Percentiles rank a stretch among this genome's conserved stretches.
These are phyloP conservation scores for Semnornis frantzii DNA, from an alignment of 2,113 vertebrate genomes.

Conservation along the genomic window DNA sequence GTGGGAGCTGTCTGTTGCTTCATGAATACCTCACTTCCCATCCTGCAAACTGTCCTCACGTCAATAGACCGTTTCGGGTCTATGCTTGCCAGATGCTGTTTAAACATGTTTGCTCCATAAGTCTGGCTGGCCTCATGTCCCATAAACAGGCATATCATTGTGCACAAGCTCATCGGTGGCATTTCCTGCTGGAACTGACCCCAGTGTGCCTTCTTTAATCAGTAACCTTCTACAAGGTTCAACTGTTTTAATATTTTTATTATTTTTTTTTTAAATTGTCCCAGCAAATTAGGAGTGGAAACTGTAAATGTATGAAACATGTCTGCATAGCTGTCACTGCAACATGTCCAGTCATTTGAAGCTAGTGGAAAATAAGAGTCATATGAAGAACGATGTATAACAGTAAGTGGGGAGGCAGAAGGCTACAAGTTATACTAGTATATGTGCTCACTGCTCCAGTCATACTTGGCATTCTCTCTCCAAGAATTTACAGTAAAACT, in stretches of 20 bases:
- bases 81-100: background rate
- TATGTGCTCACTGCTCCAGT: background rate
- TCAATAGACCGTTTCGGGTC: background rate
- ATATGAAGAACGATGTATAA: background rate
- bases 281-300: background rate
- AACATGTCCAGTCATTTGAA: background rate
- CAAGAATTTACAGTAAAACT: background rate
- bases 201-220: background rate
- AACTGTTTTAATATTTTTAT: background rate
- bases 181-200: background rate
- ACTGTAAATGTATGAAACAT: background rate
- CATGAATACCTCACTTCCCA: background rate
- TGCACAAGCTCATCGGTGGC: background rate
- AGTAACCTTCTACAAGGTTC: background rate
- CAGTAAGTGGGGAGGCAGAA: background rate
- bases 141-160: accelerated
- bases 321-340: background rate
- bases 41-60: background rate
- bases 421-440: background rate
- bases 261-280: background rate
- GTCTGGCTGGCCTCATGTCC: background rate
- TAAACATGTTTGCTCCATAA: background rate
- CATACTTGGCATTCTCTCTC: background rate
- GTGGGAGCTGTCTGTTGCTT: background rate
- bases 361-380: background rate